phyloP scores from a whole-genome alignment of 2,888 invertebrate genomes.

The Drosophila multiciliata region DNA sequence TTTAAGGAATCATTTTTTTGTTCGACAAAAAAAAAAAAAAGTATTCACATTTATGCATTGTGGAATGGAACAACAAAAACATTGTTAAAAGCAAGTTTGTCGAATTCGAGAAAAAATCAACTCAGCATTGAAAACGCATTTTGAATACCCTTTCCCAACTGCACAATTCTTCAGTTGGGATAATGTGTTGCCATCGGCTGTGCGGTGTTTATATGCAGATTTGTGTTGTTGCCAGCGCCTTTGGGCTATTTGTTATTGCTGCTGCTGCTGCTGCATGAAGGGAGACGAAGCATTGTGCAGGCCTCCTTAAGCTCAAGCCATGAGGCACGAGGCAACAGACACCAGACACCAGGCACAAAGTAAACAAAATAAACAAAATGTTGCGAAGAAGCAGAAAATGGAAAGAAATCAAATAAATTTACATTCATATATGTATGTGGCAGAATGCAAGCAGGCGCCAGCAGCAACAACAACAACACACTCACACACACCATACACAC shows the following conservation, averaged over 20 bases:
- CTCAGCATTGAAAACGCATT: background rate
- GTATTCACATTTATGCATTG: background rate
- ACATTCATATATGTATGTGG: slow-evolving; percentile 55
- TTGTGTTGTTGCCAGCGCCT: slow-evolving; percentile 38
- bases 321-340: slow-evolving; percentile 17
- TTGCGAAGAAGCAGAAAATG: slow-evolving; percentile 14
- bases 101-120: background rate
- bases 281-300: slow-evolving; percentile 48
- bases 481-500: slow-evolving; percentile 6
- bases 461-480: slow-evolving; percentile 5
- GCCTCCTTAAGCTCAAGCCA: slow-evolving; percentile 46
- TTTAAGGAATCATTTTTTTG: background rate
- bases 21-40: background rate
- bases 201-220: slow-evolving; percentile 4
- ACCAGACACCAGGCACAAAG: slow-evolving; percentile 1
- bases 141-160: slow-evolving; percentile 1
- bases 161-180: slow-evolving; percentile 42
- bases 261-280: slow-evolving; percentile 25
- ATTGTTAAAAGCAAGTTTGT: background rate
- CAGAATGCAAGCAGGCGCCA: slow-evolving; percentile 47
- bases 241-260: slow-evolving; percentile 49
- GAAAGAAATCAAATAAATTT: slow-evolving; percentile 71
- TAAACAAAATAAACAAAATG: slow-evolving; percentile 20
- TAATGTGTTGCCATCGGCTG: slow-evolving; percentile 52
- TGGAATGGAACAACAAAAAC: background rate